phyloP scores from a whole-genome alignment of 2,797 vertebrate species.

The Tragelaphus oryx region DNA sequence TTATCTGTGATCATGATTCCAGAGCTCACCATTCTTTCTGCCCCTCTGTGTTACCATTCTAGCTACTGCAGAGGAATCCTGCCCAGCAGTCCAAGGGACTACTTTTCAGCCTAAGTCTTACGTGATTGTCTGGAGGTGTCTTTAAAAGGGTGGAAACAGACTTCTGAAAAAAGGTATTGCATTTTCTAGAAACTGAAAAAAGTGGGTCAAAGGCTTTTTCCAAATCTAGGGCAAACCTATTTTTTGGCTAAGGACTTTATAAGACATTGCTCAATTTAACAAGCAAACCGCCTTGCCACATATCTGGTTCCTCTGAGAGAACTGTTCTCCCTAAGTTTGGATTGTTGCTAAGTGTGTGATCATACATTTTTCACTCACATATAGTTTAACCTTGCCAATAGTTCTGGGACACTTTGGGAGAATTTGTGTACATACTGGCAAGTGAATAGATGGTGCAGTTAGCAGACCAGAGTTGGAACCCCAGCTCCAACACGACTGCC shows the following conservation, averaged over 20 bases:
- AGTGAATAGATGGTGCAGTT: background rate
- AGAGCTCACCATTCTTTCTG: background rate
- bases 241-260: background rate
- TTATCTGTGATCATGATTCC: background rate
- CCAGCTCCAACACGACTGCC: background rate
- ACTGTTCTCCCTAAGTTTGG: background rate
- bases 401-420: background rate
- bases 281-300: background rate
- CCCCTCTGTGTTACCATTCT: background rate
- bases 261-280: background rate
- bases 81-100: background rate
- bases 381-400: background rate
- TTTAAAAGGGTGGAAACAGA: background rate
- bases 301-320: background rate
- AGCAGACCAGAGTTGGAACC: background rate
- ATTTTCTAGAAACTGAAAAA: conserved; percentile 1
- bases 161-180: background rate
- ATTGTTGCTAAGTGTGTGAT: background rate
- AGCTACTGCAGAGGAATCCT: background rate
- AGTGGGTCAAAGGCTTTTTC: background rate
- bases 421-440: background rate
- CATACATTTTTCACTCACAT: background rate
- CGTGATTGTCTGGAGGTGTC: background rate
- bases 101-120: background rate
- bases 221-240: background rate